Evolutionary conservation across 2,797 vertebrate species (phyloP), one percentile per base, ranked within the genome.

Genomic region (Falco novaeseelandiae): DNA sequence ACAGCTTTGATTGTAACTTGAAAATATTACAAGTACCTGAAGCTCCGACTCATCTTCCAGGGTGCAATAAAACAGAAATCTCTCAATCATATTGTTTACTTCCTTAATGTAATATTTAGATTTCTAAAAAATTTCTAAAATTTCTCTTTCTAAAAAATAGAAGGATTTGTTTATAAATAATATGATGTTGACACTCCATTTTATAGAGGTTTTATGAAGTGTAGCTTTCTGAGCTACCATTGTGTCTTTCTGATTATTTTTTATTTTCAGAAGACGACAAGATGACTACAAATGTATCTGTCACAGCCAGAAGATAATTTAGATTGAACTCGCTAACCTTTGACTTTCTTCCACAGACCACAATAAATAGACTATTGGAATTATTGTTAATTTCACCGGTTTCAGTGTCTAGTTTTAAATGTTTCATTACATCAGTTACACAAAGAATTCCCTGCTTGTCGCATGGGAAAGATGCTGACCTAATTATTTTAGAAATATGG

Each of bases 401-500:
- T 27, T 93, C 49, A 88, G 32, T 85, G 78, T 79, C 65, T 90
- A 86, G 25, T 83, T 96, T 91, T 91, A 83, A 83, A 93, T 72
- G 70, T 79, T 93, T 59, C 83, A 86, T 95, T 96, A 72, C 87
- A 91, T 87, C 81, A 73, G 51, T 65, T 59, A 54, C 66, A 84
- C 42, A 82, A 91, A 94, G 81, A 91, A 88, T 90, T 93, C 80
- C 77, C 65, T 62, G 34, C 55, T 36, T 52, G 49, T 81, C 49
- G 62, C 58, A 66, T 51, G 66, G 70, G 46, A 95, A 95, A 93
- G 79, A 95, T 29, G 79, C 76, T 95, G 89, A 93, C 72, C 61
- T 92, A 90, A 93, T 97, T 89, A 88, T 88, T 95, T 88, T 79
- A 82, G 87, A 95, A 96, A 93, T 86, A 76, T 62, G 77, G 88